A percentile compares a stretch with the other conserved stretches of the same genome.
Evolutionary conservation across 1,140 invertebrate species (phyloP).

Genomic region (Hyphantria cunea): DNA sequence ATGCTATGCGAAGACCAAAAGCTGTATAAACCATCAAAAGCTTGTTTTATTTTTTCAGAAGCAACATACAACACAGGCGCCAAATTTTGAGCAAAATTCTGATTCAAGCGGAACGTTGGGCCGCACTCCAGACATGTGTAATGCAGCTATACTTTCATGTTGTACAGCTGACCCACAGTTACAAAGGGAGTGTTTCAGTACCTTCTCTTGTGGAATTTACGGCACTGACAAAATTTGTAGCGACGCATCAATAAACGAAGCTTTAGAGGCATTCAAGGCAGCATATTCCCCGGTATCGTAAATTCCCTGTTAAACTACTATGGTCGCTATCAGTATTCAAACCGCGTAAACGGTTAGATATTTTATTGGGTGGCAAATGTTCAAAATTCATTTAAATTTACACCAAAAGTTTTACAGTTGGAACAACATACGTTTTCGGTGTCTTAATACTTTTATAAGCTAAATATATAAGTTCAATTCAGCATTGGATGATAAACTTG

Average conservation of each 20-base stretch:
- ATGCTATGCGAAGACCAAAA: no score
- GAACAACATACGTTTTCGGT: no score
- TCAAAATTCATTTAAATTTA: no score
- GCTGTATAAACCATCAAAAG: no score
- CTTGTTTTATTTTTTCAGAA: slow-evolving; percentile 18
- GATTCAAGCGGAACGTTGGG: no score
- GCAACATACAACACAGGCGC: slow-evolving; percentile 5
- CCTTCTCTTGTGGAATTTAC: slow-evolving; percentile 30
- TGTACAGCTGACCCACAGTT: slow-evolving; percentile 32
- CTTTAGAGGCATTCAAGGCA: slow-evolving; percentile 33
- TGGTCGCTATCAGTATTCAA: slow-evolving; percentile 30
- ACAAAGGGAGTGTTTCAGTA: slow-evolving; percentile 37
- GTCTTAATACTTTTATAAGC: no score
- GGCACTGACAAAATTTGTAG: slow-evolving; percentile 28
- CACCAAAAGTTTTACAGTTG: no score
- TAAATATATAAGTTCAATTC: no score
- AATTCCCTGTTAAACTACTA: slow-evolving; percentile 15
- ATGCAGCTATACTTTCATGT: slow-evolving; percentile 37
- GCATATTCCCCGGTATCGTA: slow-evolving; percentile 35
- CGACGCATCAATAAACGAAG: slow-evolving; percentile 21
- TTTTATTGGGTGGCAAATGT: no score
- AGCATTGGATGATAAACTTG: no score
- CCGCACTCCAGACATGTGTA: slow-evolving; percentile 22
- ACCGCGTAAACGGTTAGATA: neutral
- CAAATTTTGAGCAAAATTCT: slow-evolving; percentile 2